Evolutionary conservation across 2,797 vertebrate species (phyloP).

Genomic region (Epinephelus coioides): DNA sequence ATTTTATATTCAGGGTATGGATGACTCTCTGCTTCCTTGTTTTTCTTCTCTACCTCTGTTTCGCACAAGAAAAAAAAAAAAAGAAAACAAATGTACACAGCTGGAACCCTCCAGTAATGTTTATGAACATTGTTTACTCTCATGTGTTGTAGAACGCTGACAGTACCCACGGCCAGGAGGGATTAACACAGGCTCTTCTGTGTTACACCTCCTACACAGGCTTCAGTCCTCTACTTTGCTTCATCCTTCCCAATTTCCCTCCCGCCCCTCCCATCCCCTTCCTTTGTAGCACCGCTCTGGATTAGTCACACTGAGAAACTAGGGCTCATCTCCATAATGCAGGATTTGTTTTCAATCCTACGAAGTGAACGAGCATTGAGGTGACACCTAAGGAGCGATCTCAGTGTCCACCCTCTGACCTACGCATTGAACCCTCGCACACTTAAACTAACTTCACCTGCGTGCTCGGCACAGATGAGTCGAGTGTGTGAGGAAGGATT

Average conservation of each 20-base stretch:
- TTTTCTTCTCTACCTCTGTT: neutral
- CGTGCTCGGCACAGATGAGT: constrained; percentile 2
- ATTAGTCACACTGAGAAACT: constrained; percentile 82
- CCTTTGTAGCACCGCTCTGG: constrained; percentile 66
- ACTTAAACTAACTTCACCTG: neutral
- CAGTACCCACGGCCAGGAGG: constrained; percentile 52
- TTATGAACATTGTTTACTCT: constrained; percentile 35
- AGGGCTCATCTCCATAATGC: constrained; percentile 84
- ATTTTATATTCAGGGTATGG: neutral
- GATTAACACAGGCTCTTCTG: constrained; percentile 72
- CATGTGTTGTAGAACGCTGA: constrained; percentile 45
- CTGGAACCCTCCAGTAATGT: constrained; percentile 6
- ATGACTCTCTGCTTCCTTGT: neutral
- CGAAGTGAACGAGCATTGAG: constrained; percentile 71
- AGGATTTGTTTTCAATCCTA: constrained; percentile 79
- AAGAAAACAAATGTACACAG: neutral
- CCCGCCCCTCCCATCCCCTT: constrained; percentile 32
- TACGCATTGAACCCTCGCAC: neutral
- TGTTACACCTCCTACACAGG: constrained; percentile 77
- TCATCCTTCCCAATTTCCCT: constrained; percentile 65
- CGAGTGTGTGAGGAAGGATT: neutral
- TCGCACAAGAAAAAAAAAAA: neutral
- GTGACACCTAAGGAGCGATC: constrained; percentile 59
- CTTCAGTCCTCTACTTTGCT: constrained; percentile 66
- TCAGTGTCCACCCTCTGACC: constrained; percentile 14